phyloP scores from a whole-genome alignment of 2,888 invertebrate species.

The Drosophila conformis region DNA sequence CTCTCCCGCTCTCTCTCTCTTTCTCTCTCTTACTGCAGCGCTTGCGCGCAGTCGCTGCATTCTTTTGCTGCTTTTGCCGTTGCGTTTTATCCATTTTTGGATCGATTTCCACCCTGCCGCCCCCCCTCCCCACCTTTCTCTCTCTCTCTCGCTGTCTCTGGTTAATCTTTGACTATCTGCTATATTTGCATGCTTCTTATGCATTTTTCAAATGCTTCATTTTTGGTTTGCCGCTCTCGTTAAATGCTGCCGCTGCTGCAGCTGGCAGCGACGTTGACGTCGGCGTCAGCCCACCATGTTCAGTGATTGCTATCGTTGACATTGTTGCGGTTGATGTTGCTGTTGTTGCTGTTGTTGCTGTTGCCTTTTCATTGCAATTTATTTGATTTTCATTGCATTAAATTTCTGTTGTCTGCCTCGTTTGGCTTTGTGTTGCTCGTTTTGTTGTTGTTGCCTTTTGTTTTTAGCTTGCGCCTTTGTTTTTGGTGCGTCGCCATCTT shows the following conservation, averaged over 20 bases:
- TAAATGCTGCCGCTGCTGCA: slow-evolving; percentile 28
- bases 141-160: background rate
- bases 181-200: slow-evolving; percentile 70
- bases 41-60: slow-evolving; percentile 18
- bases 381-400: slow-evolving; percentile 79
- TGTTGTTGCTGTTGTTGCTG: slow-evolving; percentile 35
- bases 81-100: slow-evolving; percentile 45
- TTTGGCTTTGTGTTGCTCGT: slow-evolving; percentile 33
- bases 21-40: slow-evolving; percentile 17
- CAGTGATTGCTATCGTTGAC: slow-evolving; percentile 70
- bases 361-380: slow-evolving; percentile 70
- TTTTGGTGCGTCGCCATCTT: slow-evolving; percentile 56
- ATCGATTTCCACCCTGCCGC: background rate
- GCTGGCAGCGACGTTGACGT: slow-evolving; percentile 25
- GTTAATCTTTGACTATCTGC: slow-evolving; percentile 13
- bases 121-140: background rate
- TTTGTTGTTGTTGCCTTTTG: slow-evolving; percentile 49
- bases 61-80: slow-evolving; percentile 20
- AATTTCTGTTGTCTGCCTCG: slow-evolving; percentile 56
- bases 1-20: slow-evolving; percentile 6
- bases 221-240: slow-evolving; percentile 60
- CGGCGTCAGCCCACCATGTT: slow-evolving; percentile 69
- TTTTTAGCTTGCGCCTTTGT: slow-evolving; percentile 63
- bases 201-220: slow-evolving; percentile 74
- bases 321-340: slow-evolving; percentile 40